A percentile compares a stretch with the other conserved stretches of the same genome.
phyloP scores from a whole-genome alignment of 2,888 invertebrate genomes.

The Xestia sexstrigata region DNA sequence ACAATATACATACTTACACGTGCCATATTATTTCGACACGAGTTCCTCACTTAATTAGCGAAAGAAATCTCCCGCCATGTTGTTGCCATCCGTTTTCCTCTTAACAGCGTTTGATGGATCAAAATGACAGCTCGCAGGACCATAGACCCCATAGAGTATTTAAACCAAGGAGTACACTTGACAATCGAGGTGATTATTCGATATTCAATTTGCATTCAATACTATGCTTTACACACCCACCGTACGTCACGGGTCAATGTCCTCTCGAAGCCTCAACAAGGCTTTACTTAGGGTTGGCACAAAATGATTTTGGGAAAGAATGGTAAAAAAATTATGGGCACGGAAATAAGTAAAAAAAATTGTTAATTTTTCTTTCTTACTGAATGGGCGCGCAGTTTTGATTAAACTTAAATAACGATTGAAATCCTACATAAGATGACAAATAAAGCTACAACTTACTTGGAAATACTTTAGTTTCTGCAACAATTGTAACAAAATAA shows the following conservation, averaged over 20 bases:
- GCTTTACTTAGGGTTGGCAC: conserved; percentile 59
- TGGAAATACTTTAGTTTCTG: background rate
- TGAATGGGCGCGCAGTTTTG: background rate
- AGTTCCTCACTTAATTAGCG: background rate
- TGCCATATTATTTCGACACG: background rate
- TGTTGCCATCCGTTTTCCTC: background rate
- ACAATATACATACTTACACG: background rate
- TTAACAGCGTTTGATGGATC: background rate
- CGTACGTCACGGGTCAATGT: conserved; percentile 74
- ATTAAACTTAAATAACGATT: background rate
- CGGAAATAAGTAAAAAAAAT: background rate
- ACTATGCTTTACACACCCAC: conserved; percentile 70
- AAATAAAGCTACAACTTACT: background rate
- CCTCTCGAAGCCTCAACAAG: conserved; percentile 73
- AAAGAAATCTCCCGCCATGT: background rate
- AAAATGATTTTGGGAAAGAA: background rate
- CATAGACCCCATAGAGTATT: conserved; percentile 26
- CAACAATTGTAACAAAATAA: background rate
- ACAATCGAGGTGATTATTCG: conserved; percentile 54
- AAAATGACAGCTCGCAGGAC: conserved; percentile 13
- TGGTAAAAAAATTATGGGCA: background rate
- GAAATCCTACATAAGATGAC: background rate
- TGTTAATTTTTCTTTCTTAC: background rate
- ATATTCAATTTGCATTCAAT: conserved; percentile 62
- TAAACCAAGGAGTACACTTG: conserved; percentile 48